These are phyloP conservation scores for Trididemnum clinides DNA, from an alignment of 23 tunicate species.

Conservation along the genomic window DNA sequence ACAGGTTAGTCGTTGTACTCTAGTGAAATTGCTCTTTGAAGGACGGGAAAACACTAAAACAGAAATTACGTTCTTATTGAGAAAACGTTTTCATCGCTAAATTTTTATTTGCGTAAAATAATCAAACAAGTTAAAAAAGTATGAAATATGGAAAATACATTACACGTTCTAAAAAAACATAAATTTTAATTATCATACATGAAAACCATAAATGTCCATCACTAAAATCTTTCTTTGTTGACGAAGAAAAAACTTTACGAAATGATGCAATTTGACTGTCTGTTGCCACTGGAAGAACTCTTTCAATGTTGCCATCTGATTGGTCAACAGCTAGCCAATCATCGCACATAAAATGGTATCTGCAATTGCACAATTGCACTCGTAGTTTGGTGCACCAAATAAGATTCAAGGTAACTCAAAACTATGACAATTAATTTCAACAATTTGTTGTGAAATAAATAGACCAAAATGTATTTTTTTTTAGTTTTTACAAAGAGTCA, in stretches of 20 bases:
- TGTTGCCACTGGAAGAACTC: conserved; percentile 56
- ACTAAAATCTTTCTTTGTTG: conserved; percentile 77
- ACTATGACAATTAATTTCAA: not conserved
- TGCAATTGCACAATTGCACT: no score
- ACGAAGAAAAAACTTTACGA: conserved; percentile 46
- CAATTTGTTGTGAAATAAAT: no score
- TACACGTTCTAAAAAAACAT: not conserved
- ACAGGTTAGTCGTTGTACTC: conserved; percentile 75
- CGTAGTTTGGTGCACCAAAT: no score
- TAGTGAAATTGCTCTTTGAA: conserved; percentile 71
- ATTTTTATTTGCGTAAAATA: not conserved
- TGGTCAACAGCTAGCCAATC: conserved; percentile 92
- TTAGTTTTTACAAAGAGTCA: no score
- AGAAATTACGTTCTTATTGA: not conserved
- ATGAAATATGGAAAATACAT: not conserved
- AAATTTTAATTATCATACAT: conserved; percentile 33
- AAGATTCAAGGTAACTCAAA: no score
- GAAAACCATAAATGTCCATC: conserved; percentile 93
- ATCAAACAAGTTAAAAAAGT: not conserved
- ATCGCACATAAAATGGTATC: conserved; percentile 70
- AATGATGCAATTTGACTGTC: conserved; percentile 54
- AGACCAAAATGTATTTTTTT: no score
- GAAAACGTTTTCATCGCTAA: not conserved
- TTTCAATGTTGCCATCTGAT: conserved; percentile 75
- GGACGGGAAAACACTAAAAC: conserved; percentile 80